Base-by-base conservation (phyloP, 2,797 vertebrate genomes). In the Eleutherodactylus coqui region DNA sequence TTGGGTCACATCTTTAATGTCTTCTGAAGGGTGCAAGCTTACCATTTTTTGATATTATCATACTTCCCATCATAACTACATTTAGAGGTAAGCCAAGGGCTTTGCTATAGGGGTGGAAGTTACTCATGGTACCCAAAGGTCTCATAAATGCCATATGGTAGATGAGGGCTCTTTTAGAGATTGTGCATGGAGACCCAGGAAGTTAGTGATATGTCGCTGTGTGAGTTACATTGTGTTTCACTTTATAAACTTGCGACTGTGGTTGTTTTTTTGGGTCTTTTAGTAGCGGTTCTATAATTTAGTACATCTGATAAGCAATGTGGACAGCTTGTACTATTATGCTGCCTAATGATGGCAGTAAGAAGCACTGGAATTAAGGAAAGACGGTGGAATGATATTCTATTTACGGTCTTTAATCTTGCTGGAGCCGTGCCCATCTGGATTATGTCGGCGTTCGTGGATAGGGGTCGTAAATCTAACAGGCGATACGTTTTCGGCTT, bases 381-480 rank as follows among this genome's bases (percentile, higher is more conserved):
- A 51, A 36, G 34, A 38, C 21, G 69, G 10, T 21, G 24, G 67
- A 69, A 34, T 43, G 69, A 45, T 70, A 43, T 72, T 69, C 34
- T 36, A 36, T 69, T 36, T 38, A 69, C 17, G 10, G 5, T 36
- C 53, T 55, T 27, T 41, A 27, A 10, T 43, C 16, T 60, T 67
- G n/a, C 55, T 80, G 78, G 78, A 80, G 17, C 32, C 32, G 78
- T 67, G 78, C 58, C 78, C 55, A 47, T 67, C 78, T 80, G 58
- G n/a, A 80, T 47, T 80, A 21, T 45, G 41, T 80, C 55, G 45
- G 27, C 13, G 2, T 11, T 29, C 36, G 34, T 60, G 41, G 38
- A 58, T 55, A 45, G 16, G 43, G 58, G 43, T 64, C 78, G 67
- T 80, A 64, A 64, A 80, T 80, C 41, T 80, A 27, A 43, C 38